Evolutionary conservation across 2,888 invertebrate genomes (phyloP).

Genomic region (Orchesella flavescens): DNA sequence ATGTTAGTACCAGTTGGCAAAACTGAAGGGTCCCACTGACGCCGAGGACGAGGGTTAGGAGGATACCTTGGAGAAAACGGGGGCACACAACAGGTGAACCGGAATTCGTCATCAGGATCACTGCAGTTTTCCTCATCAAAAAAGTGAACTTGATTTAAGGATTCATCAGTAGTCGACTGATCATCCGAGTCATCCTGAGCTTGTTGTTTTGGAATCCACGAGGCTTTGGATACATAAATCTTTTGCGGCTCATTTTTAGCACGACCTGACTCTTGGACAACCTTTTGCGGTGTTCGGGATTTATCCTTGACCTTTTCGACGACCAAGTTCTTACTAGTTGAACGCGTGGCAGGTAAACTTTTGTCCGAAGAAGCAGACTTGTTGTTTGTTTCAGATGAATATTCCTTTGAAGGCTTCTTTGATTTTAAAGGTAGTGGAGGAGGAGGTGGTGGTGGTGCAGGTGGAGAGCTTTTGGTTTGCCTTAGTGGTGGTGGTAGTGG

Average conservation of each 20-base stretch:
- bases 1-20: constrained; percentile 37
- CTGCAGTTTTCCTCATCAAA: constrained; percentile 26
- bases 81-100: constrained; percentile 22
- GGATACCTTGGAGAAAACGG: constrained; percentile 51
- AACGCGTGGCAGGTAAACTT: neutral
- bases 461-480: neutral
- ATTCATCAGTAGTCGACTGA: too few species aligned
- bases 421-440: neutral
- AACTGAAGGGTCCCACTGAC: constrained; percentile 32
- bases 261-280: too few species aligned
- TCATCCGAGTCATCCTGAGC: too few species aligned
- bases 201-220: too few species aligned
- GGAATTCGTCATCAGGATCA: constrained; percentile 22
- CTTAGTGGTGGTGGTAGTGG: too few species aligned
- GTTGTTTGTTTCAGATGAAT: neutral
- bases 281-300: neutral
- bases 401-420: too few species aligned
- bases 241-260: too few species aligned
- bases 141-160: constrained; percentile 8
- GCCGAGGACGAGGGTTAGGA: constrained; percentile 28
- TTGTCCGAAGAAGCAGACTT: too few species aligned
- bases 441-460: neutral
- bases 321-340: neutral
- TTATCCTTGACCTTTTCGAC: neutral
- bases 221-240: too few species aligned